A percentile compares a stretch with the other conserved stretches of the same genome.
Conservation (phyloP, 2,797 vertebrate genomes). For the Sphaeramia orbicularis region DNA sequence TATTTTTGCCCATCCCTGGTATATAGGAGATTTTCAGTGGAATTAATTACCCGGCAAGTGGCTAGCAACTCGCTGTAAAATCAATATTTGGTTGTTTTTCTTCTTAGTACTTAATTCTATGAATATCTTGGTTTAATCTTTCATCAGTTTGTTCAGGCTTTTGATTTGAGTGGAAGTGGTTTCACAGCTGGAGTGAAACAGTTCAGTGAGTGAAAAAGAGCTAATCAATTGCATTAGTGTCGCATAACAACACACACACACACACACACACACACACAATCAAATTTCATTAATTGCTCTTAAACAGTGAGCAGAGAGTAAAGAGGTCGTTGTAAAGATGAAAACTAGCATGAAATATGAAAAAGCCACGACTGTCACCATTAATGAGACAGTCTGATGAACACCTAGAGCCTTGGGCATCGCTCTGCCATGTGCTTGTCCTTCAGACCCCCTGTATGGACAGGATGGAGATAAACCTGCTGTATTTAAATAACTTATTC, state of each 20-base stretch:
- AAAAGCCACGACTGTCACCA: background rate
- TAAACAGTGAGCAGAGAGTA: conserved; percentile 7
- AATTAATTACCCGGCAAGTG: too few relatives aligned
- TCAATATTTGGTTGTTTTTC: too few relatives aligned
- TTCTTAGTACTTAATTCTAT: background rate
- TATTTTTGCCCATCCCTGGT: background rate
- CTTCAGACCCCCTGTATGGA: background rate
- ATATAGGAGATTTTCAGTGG: background rate
- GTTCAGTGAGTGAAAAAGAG: conserved; percentile 6
- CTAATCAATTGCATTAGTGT: background rate
- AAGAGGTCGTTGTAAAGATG: background rate
- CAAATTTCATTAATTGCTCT: conserved; percentile 9
- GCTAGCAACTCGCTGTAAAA: background rate
- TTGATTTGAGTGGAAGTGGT: background rate
- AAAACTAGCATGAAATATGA: conserved; percentile 5
- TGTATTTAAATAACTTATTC: conserved; percentile 1
- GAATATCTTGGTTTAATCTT: background rate
- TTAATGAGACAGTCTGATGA: conserved; percentile 22
- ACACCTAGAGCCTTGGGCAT: conserved; percentile 3
- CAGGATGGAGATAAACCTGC: background rate
- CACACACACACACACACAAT: background rate
- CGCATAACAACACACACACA: background rate
- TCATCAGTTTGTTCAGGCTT: conserved; percentile 6
- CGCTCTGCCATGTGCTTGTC: background rate
- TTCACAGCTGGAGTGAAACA: conserved; percentile 21